A percentile compares a stretch with the other conserved stretches of the same genome.
These are phyloP conservation scores for Spondyliosoma cantharus DNA, from an alignment of 2,797 vertebrate genomes.

Conservation along the genomic window DNA sequence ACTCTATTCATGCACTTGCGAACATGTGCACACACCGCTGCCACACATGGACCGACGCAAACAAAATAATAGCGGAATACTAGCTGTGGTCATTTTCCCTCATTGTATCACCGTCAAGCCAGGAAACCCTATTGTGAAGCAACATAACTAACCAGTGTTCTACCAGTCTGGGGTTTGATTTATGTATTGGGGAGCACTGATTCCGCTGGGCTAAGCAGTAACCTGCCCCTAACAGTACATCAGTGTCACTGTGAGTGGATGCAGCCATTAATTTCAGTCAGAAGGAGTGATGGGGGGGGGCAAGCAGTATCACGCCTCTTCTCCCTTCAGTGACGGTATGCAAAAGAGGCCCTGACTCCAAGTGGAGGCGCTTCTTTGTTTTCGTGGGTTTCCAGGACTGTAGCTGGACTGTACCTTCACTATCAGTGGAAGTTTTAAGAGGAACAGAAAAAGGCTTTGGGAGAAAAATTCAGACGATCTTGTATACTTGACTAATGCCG, in stretches of 20 bases:
- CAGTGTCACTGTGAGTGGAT: slow-evolving; percentile 64
- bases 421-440: background rate
- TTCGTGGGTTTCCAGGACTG: background rate
- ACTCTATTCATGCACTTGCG: background rate
- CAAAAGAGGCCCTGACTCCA: slow-evolving; percentile 1
- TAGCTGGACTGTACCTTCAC: background rate
- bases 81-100: background rate
- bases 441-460: background rate
- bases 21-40: background rate
- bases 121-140: slow-evolving; percentile 15
- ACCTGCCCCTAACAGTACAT: slow-evolving; percentile 70
- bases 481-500: background rate
- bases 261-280: slow-evolving; percentile 66
- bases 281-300: background rate
- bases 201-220: slow-evolving; percentile 68
- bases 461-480: background rate
- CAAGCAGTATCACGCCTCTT: slow-evolving; percentile 10
- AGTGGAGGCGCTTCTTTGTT: background rate
- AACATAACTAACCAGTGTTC: slow-evolving; percentile 1
- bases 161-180: slow-evolving; percentile 57
- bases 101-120: background rate
- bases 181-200: slow-evolving; percentile 59
- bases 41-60: background rate
- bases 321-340: slow-evolving; percentile 37
- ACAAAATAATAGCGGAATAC: slow-evolving; percentile 18